Conservation (phyloP, 64 coral and sea anemone genomes). For the Acropora yongei region DNA sequence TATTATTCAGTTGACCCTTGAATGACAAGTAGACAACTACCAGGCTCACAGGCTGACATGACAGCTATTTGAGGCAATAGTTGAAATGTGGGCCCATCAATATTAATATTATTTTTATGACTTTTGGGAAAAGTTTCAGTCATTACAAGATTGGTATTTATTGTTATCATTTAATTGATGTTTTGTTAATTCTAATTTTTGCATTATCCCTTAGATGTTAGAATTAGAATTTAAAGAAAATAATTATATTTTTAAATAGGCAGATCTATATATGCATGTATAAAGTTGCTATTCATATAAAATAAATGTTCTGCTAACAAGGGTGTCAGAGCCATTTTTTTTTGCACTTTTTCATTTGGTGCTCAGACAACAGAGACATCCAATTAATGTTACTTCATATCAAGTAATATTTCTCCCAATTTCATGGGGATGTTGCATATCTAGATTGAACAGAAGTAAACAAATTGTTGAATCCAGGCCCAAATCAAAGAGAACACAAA, state of each 20-base stretch:
- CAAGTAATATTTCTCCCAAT: no score
- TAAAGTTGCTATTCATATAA: not conserved
- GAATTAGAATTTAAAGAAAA: not conserved
- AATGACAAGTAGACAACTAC: no score
- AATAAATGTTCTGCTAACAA: not conserved
- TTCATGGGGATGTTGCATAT: no score
- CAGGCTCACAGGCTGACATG: no score
- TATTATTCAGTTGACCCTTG: no score
- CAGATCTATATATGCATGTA: not conserved
- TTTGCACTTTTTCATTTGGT: not conserved
- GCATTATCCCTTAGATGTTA: not conserved
- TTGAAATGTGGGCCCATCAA: no score
- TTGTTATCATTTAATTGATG: not conserved
- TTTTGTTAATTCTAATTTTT: not conserved
- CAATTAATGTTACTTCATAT: no score
- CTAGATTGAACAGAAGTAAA: not conserved
- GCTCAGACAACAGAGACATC: no score
- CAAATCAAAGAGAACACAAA: no score
- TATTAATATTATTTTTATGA: no score
- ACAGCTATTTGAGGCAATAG: no score
- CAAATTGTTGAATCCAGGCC: no score
- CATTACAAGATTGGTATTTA: not conserved
- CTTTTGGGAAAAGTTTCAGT: not conserved
- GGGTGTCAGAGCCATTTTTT: not conserved
- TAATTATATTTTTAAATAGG: constrained; percentile 3